Conservation (phyloP, 2,797 vertebrate species). For the Loris lydekkerianus region DNA sequence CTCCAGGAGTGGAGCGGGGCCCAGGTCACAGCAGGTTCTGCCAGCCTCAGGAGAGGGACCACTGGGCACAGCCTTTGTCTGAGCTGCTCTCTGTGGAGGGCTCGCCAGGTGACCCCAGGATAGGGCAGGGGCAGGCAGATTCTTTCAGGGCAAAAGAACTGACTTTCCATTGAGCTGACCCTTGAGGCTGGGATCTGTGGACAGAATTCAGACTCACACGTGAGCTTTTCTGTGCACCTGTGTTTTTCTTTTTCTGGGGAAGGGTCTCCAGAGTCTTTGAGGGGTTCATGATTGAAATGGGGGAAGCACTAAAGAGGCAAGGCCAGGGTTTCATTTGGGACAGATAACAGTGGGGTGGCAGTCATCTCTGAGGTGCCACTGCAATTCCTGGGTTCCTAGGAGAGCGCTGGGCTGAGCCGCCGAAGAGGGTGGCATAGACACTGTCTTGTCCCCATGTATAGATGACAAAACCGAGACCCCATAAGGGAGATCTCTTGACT, state of each 20-base stretch:
- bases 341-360: rapidly evolving
- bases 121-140: background rate
- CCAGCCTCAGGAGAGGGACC: background rate
- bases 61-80: background rate
- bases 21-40: background rate
- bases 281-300: rapidly evolving
- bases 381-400: rapidly evolving
- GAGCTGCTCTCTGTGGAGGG: rapidly evolving
- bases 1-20: background rate
- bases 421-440: background rate
- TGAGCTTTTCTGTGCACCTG: background rate
- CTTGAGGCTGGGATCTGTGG: background rate
- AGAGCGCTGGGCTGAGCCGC: background rate
- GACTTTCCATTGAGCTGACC: background rate
- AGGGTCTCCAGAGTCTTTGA: background rate
- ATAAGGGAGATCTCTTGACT: background rate
- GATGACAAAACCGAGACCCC: background rate
- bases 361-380: rapidly evolving
- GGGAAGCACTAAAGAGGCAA: background rate
- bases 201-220: background rate
- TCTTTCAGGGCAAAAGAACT: background rate
- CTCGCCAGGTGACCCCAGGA: background rate
- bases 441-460: too few relatives aligned
- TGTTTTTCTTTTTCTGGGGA: constrained; percentile 8
- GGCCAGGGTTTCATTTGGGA: background rate